These are phyloP conservation scores for Idaea straminata DNA, from an alignment of 2,888 invertebrate species.

Conservation along the genomic window DNA sequence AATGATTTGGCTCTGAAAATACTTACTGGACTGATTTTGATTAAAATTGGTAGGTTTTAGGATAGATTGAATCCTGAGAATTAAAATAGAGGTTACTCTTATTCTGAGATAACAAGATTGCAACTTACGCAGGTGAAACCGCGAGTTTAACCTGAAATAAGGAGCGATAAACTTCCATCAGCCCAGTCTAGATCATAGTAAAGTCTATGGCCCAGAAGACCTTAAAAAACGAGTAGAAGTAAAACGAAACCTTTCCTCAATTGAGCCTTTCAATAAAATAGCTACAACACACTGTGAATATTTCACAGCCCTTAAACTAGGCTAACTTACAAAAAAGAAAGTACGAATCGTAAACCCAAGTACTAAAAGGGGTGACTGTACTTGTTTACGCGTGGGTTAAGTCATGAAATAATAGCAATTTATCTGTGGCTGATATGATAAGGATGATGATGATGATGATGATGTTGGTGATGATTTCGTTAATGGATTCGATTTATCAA, in stretches of 20 bases:
- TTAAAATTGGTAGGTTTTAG: no score
- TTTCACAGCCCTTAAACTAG: slow-evolving; percentile 25
- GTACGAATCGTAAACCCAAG: slow-evolving; percentile 25
- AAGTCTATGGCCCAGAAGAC: neutral
- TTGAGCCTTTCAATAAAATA: slow-evolving; percentile 25
- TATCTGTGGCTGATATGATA: neutral
- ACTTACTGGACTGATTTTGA: no score
- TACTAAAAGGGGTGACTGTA: slow-evolving; percentile 25
- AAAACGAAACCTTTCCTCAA: slow-evolving; percentile 13
- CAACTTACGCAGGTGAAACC: neutral
- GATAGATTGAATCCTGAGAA: no score
- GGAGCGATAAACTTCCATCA: no score
- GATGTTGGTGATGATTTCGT: no score
- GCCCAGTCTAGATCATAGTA: neutral
- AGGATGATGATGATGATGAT: no score
- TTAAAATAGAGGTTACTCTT: no score
- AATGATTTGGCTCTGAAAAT: no score
- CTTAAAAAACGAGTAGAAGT: neutral
- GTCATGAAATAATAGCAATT: neutral
- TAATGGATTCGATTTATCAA: no score
- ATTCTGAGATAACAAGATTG: neutral
- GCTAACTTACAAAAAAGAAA: slow-evolving; percentile 27
- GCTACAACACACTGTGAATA: slow-evolving; percentile 22
- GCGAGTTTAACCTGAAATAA: neutral
- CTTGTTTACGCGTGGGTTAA: slow-evolving; percentile 8